phyloP scores from a whole-genome alignment of 2,113 vertebrate genomes.

The Elephantulus edwardii region DNA sequence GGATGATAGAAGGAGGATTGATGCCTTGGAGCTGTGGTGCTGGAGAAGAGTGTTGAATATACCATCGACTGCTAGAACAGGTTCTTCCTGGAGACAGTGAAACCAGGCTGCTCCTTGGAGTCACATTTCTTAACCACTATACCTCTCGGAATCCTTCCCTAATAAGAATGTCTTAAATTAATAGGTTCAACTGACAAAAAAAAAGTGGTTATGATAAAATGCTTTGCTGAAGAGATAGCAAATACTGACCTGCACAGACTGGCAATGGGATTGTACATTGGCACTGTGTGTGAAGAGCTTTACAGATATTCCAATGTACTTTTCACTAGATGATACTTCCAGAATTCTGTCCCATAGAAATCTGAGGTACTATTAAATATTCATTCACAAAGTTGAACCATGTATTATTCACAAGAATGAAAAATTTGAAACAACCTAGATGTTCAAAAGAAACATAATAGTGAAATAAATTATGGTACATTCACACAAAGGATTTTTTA shows the following conservation, averaged over 20 bases:
- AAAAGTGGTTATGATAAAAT: too few relatives aligned
- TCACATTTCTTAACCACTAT: too few relatives aligned
- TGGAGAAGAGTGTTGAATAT: too few relatives aligned
- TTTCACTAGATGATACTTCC: not conserved
- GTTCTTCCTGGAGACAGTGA: too few relatives aligned
- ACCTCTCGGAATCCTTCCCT: too few relatives aligned
- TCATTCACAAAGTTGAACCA: constrained; percentile 21
- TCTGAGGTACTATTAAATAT: constrained; percentile 36
- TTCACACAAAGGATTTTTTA: constrained; percentile 8
- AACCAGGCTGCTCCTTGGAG: too few relatives aligned
- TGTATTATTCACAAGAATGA: constrained; percentile 50
- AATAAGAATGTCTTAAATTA: constrained; percentile 12
- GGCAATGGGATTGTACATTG: rapidly evolving
- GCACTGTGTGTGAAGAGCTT: not conserved
- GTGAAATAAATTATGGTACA: constrained; percentile 23
- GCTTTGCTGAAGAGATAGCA: not conserved
- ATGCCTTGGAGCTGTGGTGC: too few relatives aligned
- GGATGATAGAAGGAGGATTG: too few relatives aligned
- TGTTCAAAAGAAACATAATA: constrained; percentile 13
- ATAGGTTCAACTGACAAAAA: not conserved
- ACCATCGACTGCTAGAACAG: too few relatives aligned
- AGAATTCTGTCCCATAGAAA: not conserved
- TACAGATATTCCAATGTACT: not conserved
- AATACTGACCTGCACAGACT: not conserved
- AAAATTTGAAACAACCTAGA: constrained; percentile 40